Percentiles rank a stretch among this genome's conserved stretches.
phyloP scores from a whole-genome alignment of 1,140 invertebrate genomes.

The Drosophila persimilis region DNA sequence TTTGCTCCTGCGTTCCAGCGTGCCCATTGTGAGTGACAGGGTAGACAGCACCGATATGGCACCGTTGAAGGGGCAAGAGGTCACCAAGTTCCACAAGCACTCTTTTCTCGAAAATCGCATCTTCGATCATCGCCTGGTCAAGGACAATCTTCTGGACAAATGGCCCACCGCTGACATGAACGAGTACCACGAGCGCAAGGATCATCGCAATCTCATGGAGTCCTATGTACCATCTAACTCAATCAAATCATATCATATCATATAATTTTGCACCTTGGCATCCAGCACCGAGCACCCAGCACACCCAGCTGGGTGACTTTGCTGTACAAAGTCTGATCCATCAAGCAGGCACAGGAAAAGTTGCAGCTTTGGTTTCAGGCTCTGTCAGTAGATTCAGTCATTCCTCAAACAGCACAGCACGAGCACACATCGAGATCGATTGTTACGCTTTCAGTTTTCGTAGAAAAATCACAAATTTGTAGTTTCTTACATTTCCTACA shows the following conservation, averaged over 20 bases:
- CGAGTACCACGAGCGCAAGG: slow-evolving; percentile 78
- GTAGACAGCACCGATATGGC: slow-evolving; percentile 56
- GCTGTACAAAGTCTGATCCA: no score
- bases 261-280: not conserved
- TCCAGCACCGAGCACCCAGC: no score
- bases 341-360: no score
- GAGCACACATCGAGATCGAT: no score
- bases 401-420: no score
- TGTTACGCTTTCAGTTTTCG: not conserved
- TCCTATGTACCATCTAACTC: slow-evolving; percentile 69
- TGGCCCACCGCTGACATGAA: slow-evolving; percentile 73
- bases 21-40: slow-evolving; percentile 77
- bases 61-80: slow-evolving; percentile 67
- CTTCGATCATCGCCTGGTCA: slow-evolving; percentile 80
- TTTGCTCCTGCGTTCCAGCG: slow-evolving; percentile 72
- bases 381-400: no score
- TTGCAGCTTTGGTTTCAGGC: no score
- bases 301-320: not conserved
- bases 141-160: slow-evolving; percentile 79
- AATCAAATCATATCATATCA: slow-evolving; percentile 13
- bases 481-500: not conserved
- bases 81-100: slow-evolving; percentile 73
- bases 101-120: slow-evolving; percentile 79
- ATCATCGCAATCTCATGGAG: slow-evolving; percentile 82
- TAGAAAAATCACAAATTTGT: slow-evolving; percentile 1